These are phyloP conservation scores for Fukomys damarensis DNA, from an alignment of 2,113 vertebrate species.

Conservation along the genomic window DNA sequence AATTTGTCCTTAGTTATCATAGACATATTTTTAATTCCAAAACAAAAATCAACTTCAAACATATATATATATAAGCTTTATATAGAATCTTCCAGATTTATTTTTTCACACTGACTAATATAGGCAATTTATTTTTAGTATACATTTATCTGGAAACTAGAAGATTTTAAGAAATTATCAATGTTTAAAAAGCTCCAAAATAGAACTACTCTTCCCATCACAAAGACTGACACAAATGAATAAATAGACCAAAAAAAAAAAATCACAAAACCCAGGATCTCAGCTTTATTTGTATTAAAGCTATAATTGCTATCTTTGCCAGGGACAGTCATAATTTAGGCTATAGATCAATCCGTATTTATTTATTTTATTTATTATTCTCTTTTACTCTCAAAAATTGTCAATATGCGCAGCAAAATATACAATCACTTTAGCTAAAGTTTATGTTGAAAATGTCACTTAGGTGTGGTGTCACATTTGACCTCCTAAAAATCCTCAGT, in stretches of 20 bases:
- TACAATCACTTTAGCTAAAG: not conserved
- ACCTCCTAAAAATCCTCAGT: not conserved
- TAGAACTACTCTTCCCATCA: not conserved
- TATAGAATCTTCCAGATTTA: conserved; percentile 17
- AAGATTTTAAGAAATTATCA: conserved; percentile 36
- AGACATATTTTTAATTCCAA: not conserved
- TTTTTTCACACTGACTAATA: conserved; percentile 34
- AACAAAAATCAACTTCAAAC: not conserved
- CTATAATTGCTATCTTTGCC: not conserved
- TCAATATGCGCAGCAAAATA: not conserved
- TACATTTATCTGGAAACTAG: conserved; percentile 7
- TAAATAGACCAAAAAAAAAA: not conserved
- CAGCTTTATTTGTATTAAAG: not conserved
- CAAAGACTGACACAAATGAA: not conserved
- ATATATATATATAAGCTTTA: not conserved
- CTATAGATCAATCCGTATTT: not conserved
- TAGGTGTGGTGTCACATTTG: not conserved
- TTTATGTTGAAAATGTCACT: not conserved
- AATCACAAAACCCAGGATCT: not conserved
- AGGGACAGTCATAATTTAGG: not conserved
- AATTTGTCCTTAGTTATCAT: not conserved
- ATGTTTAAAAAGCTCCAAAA: not conserved
- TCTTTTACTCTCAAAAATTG: not conserved
- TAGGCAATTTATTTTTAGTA: conserved; percentile 20
- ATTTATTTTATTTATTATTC: not conserved